A percentile compares a stretch with the other conserved stretches of the same genome.
phyloP scores from a whole-genome alignment of 2,113 vertebrate species.

The Hoplias malabaricus region DNA sequence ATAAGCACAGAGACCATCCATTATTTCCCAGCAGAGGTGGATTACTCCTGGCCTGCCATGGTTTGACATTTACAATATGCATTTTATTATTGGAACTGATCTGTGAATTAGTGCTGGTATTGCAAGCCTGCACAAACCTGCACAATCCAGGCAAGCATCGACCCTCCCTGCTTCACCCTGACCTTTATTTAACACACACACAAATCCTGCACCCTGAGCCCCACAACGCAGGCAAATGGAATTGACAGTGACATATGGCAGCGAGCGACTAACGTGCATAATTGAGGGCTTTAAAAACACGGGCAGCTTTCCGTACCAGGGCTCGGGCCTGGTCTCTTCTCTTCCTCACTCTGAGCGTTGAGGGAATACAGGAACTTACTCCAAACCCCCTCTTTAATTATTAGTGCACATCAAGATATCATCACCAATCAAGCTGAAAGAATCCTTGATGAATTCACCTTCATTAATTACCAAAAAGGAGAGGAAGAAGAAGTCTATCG shows the following conservation, averaged over 20 bases:
- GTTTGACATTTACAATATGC: constrained; percentile 81
- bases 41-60: constrained; percentile 68
- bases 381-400: constrained; percentile 61
- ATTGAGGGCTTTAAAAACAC: constrained; percentile 71
- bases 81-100: constrained; percentile 81
- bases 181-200: constrained; percentile 80
- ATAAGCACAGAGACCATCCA: constrained; percentile 72
- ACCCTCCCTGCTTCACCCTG: constrained; percentile 68
- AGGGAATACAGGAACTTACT: constrained; percentile 51
- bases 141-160: constrained; percentile 60
- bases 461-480: constrained; percentile 27
- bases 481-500: not conserved
- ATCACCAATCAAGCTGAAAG: constrained; percentile 37
- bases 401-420: constrained; percentile 54
- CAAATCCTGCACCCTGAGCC: constrained; percentile 72
- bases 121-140: constrained; percentile 33
- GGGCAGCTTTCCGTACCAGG: constrained; percentile 56
- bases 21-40: constrained; percentile 75
- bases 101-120: constrained; percentile 73
- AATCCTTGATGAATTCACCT: constrained; percentile 37
- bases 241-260: constrained; percentile 79
- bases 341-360: constrained; percentile 39
- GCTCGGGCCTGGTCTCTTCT: constrained; percentile 54
- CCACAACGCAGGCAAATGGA: constrained; percentile 69
- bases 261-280: constrained; percentile 72